Base-by-base conservation (phyloP, 2,113 vertebrate species). In the Dicentrarchus labrax region DNA sequence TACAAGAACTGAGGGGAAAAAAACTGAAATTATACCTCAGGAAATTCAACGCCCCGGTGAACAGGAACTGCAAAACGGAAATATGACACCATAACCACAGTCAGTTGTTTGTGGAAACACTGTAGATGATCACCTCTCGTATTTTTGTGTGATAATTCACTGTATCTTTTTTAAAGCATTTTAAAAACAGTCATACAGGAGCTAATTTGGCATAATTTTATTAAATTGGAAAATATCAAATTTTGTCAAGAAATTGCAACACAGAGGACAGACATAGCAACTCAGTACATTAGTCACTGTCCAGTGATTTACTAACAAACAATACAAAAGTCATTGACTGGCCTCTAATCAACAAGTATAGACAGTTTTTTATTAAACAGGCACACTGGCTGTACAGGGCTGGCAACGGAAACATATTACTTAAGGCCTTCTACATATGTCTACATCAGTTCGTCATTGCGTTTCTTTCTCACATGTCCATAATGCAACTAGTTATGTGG, bases 401-500 rank as follows among this genome's bases (percentile, higher is more conserved):
- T 12, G 41, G 66, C 64, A 83, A 83, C n/a, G 56, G 9, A 48
- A 61, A 57, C n/a, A 65, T 56, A 38, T 45, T 73, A 19, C 17
- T 17, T 15, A 45, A 24, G 43, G 10, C 54, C 57, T 0, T 65
- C 16, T 53, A 39, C 47, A 84, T 30, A 47, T 72, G 12, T 0
- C 30, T 50, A 56, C 64, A 66, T 64, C 11, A 38, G 6, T 22
- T 51, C 22, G 36, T 77, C 16, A 17, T 47, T 59, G 10, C 0
- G 4, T 84, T 62, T 70, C 19, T 9, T 38, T 69, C 13, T 7
- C n/a, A 72, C 3, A 24, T 67, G 11, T 71, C 60, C 71, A 72
- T 39, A 36, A 41, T 53, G 16, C 30, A 77, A 41, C 9, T 30
- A 62, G 45, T 87, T 88, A 93, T 53, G 71, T 83, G 4, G 96